Percentiles rank a stretch among this genome's conserved stretches.
Evolutionary conservation across 2,888 invertebrate genomes (phyloP).

Genomic region (Oxyscelio sp.): DNA sequence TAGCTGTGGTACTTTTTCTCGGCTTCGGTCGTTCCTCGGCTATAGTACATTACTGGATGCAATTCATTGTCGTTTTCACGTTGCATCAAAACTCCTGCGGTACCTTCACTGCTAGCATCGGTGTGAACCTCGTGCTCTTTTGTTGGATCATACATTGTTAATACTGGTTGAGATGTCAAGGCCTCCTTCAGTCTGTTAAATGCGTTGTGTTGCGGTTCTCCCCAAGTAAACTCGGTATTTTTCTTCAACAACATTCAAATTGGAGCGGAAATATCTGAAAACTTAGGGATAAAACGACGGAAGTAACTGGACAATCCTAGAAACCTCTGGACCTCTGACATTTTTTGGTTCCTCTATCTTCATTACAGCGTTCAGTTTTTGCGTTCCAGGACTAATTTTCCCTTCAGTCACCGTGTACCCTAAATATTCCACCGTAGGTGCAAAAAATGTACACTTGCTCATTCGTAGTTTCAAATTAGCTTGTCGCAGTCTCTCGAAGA

Average conservation of each 20-base stretch:
- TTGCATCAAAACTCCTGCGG: slow-evolving; percentile 32
- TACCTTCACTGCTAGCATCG: slow-evolving; percentile 12
- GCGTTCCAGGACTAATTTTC: slow-evolving; percentile 49
- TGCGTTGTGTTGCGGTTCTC: too few relatives aligned
- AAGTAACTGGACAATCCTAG: slow-evolving; percentile 6
- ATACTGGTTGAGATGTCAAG: too few relatives aligned
- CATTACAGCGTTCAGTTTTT: slow-evolving; percentile 58
- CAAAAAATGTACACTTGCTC: too few relatives aligned
- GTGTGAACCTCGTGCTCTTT: slow-evolving; percentile 15
- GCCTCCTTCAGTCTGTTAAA: too few relatives aligned
- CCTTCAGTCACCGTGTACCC: not conserved
- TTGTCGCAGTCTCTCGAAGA: not conserved
- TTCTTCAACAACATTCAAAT: too few relatives aligned
- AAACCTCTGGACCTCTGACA: slow-evolving; percentile 10
- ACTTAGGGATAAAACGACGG: not conserved
- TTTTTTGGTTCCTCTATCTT: not conserved
- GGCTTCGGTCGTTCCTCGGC: not conserved
- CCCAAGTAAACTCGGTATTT: not conserved
- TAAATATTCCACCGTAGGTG: too few relatives aligned
- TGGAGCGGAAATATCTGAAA: too few relatives aligned
- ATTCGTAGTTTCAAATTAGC: not conserved
- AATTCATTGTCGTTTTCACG: not conserved
- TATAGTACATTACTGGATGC: slow-evolving; percentile 28
- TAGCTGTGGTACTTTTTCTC: slow-evolving; percentile 84
- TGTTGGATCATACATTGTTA: too few relatives aligned